Conservation (phyloP, 2,888 invertebrate species). For the Tryphoninae sp. region DNA sequence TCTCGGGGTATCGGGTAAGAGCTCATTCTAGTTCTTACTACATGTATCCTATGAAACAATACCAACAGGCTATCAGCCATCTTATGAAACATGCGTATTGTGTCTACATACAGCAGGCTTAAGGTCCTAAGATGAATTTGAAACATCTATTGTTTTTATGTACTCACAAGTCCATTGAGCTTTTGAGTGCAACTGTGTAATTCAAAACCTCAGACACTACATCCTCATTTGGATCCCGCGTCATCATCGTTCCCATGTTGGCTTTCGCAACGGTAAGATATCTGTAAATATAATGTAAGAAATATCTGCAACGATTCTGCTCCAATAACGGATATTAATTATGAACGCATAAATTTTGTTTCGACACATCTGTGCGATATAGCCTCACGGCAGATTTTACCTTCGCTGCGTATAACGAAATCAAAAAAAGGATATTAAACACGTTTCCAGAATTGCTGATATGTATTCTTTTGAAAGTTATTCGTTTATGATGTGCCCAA, state of each 20-base stretch:
- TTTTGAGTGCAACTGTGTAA: conserved; percentile 40
- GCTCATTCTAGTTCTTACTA: not conserved
- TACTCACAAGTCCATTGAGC: conserved; percentile 54
- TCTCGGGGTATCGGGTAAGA: conserved; percentile 37
- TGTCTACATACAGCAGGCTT: not conserved
- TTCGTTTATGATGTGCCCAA: conserved; percentile 14
- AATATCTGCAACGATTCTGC: not conserved
- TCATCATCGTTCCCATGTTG: conserved; percentile 15
- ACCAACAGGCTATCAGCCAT: not conserved
- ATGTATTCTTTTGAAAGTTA: not conserved
- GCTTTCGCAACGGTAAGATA: not conserved
- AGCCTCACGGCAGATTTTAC: too few relatives aligned
- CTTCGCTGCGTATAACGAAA: too few relatives aligned
- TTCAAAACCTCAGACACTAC: not conserved
- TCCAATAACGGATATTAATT: not conserved
- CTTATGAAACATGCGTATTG: not conserved
- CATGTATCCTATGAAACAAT: conserved; percentile 19
- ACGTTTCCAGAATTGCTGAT: not conserved
- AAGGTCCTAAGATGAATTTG: not conserved
- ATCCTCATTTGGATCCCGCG: not conserved
- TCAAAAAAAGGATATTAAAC: not conserved
- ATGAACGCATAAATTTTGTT: too few relatives aligned
- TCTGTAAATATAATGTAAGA: not conserved
- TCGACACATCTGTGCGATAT: too few relatives aligned
- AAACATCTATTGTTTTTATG: not conserved